These are phyloP conservation scores for Illadopsis cleaveri DNA, from an alignment of 2,113 vertebrate species.

Conservation along the genomic window DNA sequence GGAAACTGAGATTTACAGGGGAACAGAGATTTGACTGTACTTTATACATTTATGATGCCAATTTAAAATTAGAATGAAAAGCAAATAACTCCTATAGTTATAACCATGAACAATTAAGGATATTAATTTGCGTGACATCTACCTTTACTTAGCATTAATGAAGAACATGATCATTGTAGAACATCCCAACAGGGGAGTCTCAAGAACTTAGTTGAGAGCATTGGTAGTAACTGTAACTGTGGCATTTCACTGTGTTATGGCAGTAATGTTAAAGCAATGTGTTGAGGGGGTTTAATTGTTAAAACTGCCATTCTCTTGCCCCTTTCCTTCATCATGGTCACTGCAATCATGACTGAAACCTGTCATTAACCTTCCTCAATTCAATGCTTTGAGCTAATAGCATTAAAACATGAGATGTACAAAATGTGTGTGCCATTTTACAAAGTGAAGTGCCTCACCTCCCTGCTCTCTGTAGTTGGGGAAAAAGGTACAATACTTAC, in stretches of 20 bases:
- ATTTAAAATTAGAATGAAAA: background rate
- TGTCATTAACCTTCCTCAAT: slow-evolving; percentile 75
- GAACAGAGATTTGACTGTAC: background rate
- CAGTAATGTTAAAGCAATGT: slow-evolving; percentile 59
- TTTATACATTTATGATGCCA: background rate
- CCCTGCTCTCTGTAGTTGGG: background rate
- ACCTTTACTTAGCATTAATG: slow-evolving; percentile 36
- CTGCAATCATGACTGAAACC: slow-evolving; percentile 66
- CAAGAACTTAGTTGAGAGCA: background rate
- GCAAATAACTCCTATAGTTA: background rate
- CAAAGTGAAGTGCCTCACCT: slow-evolving; percentile 8
- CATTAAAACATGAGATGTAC: slow-evolving; percentile 48
- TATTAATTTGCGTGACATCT: background rate
- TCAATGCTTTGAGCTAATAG: slow-evolving; percentile 64
- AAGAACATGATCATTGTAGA: slow-evolving; percentile 21
- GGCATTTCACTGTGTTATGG: slow-evolving; percentile 32
- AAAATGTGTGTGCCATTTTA: slow-evolving; percentile 30
- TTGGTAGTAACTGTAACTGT: slow-evolving; percentile 30
- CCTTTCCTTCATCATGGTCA: slow-evolving; percentile 65
- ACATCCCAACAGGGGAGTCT: slow-evolving; percentile 24
- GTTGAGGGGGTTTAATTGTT: slow-evolving; percentile 65
- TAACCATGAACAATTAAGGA: background rate
- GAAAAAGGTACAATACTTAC: background rate
- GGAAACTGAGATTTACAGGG: background rate
- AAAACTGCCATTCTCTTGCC: slow-evolving; percentile 58